Base-by-base conservation (phyloP, 2,113 vertebrate genomes). In the Sphyrna mokarran region DNA sequence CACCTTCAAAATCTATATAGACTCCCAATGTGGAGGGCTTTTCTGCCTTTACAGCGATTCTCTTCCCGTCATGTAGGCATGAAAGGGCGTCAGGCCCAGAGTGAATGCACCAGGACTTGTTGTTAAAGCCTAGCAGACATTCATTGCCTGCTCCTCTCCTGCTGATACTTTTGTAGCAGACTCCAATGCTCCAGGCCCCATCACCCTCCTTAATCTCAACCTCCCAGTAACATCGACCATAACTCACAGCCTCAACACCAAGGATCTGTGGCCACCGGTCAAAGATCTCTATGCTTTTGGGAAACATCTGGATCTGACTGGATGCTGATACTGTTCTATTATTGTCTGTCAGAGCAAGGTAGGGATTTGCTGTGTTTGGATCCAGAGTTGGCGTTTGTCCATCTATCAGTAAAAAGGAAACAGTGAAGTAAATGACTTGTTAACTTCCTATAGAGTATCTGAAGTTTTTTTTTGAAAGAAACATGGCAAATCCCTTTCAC, bases 291-390 rank as follows among this genome's bases (percentile, higher is more conserved):
- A 43, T 3, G 11, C 66, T 95, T 70, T 48, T 72, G 9, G 69
- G 94, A 96, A 97, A 97, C 95, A 95, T 66, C 97, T 97, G 97
- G 94, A 96, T 97, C 40, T 86, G 37, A 43, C 97, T 98, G 0
- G 96, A 97, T 96, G 97, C 97, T 1, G 96, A 96, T 96, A 98
- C 97, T 33, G 0, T 96, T 78, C 96, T 97, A 97, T 97, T 97
- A 94, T 97, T 96, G n/a, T 97, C 96, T 1, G 97, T 97, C 96
- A 98, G 96, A 61, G 96, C 95, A 96, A 98, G 97, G 96, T 97
- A 98, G 23, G 97, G 97, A 95, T 98, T 97, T 26, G 97, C 97
- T 0, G 97, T 98, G 33, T 98, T 97, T 89, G 96, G 96, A 90
- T 98, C 97, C 96, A 98, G 96, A 83, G 95, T 1, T 26, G 97